A percentile compares a stretch with the other conserved stretches of the same genome.
These are phyloP conservation scores for Augiades crinisus DNA, from an alignment of 2,888 invertebrate genomes.

Conservation along the genomic window DNA sequence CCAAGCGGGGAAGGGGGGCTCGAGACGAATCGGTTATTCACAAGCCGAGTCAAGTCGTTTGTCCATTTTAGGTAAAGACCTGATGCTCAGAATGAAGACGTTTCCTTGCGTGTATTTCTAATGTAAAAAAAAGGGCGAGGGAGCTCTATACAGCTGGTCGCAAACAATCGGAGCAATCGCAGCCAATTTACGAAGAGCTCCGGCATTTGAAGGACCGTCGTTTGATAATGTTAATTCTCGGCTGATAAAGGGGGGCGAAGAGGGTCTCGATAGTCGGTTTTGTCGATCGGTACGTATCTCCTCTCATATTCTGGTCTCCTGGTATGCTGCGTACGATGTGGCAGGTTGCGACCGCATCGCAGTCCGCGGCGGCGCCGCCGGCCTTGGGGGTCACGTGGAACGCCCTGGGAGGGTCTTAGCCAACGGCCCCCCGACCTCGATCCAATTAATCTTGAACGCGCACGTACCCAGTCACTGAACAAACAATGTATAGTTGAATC, in stretches of 20 bases:
- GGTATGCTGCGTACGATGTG: constrained; percentile 70
- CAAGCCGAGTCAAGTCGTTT: constrained; percentile 1
- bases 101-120: not conserved
- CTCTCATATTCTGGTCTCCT: constrained; percentile 53
- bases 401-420: constrained; percentile 31
- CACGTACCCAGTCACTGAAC: not conserved
- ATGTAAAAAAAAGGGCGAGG: constrained; percentile 15
- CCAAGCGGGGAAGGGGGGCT: constrained; percentile 18
- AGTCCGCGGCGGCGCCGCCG: constrained; percentile 38
- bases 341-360: constrained; percentile 58
- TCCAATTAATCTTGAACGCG: constrained; percentile 26
- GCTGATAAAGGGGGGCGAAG: not conserved
- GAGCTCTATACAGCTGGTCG: constrained; percentile 19
- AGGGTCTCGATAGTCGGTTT: constrained; percentile 29
- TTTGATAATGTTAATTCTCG: not conserved
- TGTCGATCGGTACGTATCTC: constrained; percentile 35
- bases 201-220: not conserved
- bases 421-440: constrained; percentile 32
- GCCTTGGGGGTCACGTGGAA: constrained; percentile 30
- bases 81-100: not conserved
- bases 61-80: constrained; percentile 15
- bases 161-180: not conserved
- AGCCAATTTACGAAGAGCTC: constrained; percentile 7
- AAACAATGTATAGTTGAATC: too few species aligned
- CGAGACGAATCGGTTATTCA: constrained; percentile 9